phyloP scores from a whole-genome alignment of 1,140 invertebrate genomes.

The Drosophila arizonae region DNA sequence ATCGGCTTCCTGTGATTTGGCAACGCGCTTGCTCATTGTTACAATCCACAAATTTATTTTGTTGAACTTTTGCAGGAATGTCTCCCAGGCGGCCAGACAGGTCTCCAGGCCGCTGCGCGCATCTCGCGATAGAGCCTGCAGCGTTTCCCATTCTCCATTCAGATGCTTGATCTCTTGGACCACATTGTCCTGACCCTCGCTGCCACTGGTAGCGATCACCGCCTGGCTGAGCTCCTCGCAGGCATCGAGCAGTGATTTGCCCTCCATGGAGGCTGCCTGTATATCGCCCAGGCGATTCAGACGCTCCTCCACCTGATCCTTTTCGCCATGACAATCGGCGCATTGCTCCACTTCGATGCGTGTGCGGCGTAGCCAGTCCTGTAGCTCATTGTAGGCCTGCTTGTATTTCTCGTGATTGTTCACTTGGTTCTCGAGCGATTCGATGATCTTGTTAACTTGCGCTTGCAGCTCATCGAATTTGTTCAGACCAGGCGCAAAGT shows the following conservation, averaged over 20 bases:
- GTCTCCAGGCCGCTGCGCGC: slow-evolving; percentile 89
- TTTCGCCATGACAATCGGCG: slow-evolving; percentile 92
- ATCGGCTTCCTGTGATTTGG: slow-evolving; percentile 87
- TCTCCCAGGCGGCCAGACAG: slow-evolving; percentile 93
- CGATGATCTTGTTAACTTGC: slow-evolving; percentile 86
- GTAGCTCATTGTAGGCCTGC: slow-evolving; percentile 90
- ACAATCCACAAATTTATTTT: slow-evolving; percentile 91
- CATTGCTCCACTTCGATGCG: slow-evolving; percentile 93
- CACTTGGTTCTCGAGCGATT: slow-evolving; percentile 91
- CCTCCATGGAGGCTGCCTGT: slow-evolving; percentile 86
- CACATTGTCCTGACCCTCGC: slow-evolving; percentile 93
- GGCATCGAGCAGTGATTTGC: slow-evolving; percentile 89
- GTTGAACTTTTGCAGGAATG: slow-evolving; percentile 90
- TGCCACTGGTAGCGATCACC: slow-evolving; percentile 91
- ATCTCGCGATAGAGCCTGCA: slow-evolving; percentile 91
- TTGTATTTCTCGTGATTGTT: slow-evolving; percentile 94
- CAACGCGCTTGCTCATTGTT: slow-evolving; percentile 87
- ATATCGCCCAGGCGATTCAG: slow-evolving; percentile 89
- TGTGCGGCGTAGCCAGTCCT: slow-evolving; percentile 93
- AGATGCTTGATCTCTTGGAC: slow-evolving; percentile 93
- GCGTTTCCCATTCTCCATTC: slow-evolving; percentile 93
- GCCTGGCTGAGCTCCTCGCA: slow-evolving; percentile 90
- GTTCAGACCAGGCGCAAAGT: slow-evolving; percentile 88
- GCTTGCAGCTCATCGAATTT: slow-evolving; percentile 88
- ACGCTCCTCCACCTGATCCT: slow-evolving; percentile 89